phyloP scores from a whole-genome alignment of 2,797 vertebrate species.

The Lindbergichthys nudifrons region DNA sequence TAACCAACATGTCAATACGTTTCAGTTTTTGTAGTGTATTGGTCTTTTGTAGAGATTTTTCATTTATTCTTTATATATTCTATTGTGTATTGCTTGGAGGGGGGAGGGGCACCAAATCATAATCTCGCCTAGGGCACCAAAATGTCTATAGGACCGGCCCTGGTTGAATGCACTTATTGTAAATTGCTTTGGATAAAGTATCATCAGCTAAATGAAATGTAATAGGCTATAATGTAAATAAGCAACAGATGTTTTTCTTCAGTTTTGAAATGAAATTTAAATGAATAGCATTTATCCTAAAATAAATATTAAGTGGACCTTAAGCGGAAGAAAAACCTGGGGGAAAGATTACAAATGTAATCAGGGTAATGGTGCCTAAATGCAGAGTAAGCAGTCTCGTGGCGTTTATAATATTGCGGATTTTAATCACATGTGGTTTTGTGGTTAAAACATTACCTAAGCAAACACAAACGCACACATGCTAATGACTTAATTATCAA shows the following conservation, averaged over 20 bases:
- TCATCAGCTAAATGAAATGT: too few species aligned
- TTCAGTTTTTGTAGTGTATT: too few species aligned
- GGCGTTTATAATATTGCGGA: conserved; percentile 4
- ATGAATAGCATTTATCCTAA: background rate
- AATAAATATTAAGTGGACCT: background rate
- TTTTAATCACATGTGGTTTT: conserved; percentile 19
- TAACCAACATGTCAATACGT: too few species aligned
- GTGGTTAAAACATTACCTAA: background rate
- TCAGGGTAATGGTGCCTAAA: background rate
- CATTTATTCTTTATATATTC: too few species aligned
- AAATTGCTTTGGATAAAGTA: too few species aligned
- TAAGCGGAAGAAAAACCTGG: background rate
- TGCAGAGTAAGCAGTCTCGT: background rate
- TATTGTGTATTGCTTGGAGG: too few species aligned
- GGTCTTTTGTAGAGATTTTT: too few species aligned
- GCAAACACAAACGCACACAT: background rate
- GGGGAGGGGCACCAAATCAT: too few species aligned
- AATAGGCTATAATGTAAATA: too few species aligned
- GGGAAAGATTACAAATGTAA: background rate
- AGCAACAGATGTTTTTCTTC: background rate
- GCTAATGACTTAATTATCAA: background rate
- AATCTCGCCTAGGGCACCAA: too few species aligned
- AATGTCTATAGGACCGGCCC: too few species aligned
- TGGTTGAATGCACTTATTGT: too few species aligned
- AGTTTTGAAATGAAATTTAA: background rate